A percentile compares a stretch with the other conserved stretches of the same genome.
phyloP scores from a whole-genome alignment of 2,113 vertebrate genomes.

The Illadopsis cleaveri region DNA sequence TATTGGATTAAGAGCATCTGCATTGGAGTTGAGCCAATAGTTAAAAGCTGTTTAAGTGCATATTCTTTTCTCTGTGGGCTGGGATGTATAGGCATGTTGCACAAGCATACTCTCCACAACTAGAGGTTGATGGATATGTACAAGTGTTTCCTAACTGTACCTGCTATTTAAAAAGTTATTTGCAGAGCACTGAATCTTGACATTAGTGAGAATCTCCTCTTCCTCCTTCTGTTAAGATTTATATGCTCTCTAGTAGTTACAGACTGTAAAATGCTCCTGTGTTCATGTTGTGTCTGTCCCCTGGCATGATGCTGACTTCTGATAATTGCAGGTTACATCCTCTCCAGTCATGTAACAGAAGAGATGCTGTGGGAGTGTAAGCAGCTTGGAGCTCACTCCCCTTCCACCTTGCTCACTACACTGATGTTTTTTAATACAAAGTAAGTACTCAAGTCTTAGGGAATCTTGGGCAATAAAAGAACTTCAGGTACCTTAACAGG shows the following conservation, averaged over 20 bases:
- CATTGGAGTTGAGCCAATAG: background rate
- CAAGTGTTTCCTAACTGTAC: background rate
- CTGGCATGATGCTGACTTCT: constrained; percentile 24
- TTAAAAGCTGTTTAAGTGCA: constrained; percentile 38
- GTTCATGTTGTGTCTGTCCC: background rate
- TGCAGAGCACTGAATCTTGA: background rate
- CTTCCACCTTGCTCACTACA: constrained; percentile 94
- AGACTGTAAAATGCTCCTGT: background rate
- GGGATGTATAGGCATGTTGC: background rate
- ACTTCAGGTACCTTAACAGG: background rate
- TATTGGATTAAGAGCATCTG: constrained; percentile 57
- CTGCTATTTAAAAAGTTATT: background rate
- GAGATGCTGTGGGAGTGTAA: constrained; percentile 99
- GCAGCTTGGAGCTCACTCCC: constrained; percentile 97
- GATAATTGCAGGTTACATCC: constrained; percentile 86
- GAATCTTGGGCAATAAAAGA: background rate
- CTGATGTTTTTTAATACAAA: constrained; percentile 99
- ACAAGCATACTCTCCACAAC: background rate
- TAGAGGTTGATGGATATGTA: background rate
- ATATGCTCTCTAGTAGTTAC: background rate
- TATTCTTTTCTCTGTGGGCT: background rate
- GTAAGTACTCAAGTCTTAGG: constrained; percentile 77
- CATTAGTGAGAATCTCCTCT: background rate
- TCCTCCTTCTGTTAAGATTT: background rate
- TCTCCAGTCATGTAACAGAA: constrained; percentile 98